These are phyloP conservation scores for Xylota segnis DNA, from an alignment of 2,888 invertebrate genomes.

Conservation along the genomic window DNA sequence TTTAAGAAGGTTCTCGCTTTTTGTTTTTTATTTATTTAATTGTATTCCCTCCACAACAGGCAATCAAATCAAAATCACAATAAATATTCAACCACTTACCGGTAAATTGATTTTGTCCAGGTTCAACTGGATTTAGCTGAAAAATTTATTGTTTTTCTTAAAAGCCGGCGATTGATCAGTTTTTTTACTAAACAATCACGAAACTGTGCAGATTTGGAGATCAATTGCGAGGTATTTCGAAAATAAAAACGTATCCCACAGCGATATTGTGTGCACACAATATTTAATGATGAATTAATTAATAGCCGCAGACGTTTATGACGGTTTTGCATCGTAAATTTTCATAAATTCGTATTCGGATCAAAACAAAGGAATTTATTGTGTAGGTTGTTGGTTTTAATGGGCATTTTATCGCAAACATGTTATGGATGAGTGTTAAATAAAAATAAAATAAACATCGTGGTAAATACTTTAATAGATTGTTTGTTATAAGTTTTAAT, in stretches of 20 bases:
- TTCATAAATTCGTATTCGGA: constrained; percentile 30
- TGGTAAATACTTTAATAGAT: background rate
- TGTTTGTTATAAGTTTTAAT: too few species aligned
- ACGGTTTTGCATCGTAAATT: constrained; percentile 29
- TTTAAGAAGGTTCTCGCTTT: background rate
- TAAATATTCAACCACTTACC: constrained; percentile 62
- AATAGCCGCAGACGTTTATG: constrained; percentile 39
- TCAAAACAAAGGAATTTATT: constrained; percentile 58
- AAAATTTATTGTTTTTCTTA: constrained; percentile 57
- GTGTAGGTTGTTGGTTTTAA: constrained; percentile 17
- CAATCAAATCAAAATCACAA: constrained; percentile 56
- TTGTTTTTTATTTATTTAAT: background rate
- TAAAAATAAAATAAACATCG: constrained; percentile 3
- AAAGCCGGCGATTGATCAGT: constrained; percentile 53
- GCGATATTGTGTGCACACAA: background rate
- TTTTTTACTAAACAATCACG: background rate
- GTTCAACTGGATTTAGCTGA: constrained; percentile 28
- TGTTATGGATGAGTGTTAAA: constrained; percentile 1
- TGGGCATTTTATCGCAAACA: constrained; percentile 9
- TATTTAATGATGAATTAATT: constrained; percentile 47
- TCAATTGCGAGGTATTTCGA: background rate
- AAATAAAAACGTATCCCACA: background rate
- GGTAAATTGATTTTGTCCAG: constrained; percentile 40
- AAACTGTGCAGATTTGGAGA: background rate
- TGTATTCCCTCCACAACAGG: constrained; percentile 21